Evolutionary conservation across 2,888 invertebrate species (phyloP).

Genomic region (Zaprionus bogoriensis): DNA sequence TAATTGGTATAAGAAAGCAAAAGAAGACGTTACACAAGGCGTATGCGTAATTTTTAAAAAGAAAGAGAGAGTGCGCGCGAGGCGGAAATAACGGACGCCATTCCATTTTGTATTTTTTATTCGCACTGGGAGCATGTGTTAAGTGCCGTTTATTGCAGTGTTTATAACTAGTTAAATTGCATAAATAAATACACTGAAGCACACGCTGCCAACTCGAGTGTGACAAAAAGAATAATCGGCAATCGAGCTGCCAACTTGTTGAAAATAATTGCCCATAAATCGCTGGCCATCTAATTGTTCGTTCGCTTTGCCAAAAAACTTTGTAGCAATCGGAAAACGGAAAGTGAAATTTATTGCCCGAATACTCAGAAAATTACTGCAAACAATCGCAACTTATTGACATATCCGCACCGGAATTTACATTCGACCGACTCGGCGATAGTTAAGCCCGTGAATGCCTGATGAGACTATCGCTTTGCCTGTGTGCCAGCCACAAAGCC

Average conservation of each 20-base stretch:
- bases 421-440: not conserved
- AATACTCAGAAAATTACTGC: not conserved
- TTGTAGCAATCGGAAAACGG: not conserved
- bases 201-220: conserved; percentile 35
- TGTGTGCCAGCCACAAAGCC: conserved; percentile 6
- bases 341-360: conserved; percentile 6
- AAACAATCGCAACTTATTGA: not conserved
- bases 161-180: conserved; percentile 23
- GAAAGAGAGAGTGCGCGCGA: no score
- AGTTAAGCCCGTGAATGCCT: not conserved
- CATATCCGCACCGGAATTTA: not conserved
- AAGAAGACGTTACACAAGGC: not conserved
- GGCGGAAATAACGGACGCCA: no score
- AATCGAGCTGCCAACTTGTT: conserved; percentile 29
- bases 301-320: conserved; percentile 8
- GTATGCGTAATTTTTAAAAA: not conserved
- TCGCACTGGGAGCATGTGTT: conserved; percentile 14
- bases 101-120: not conserved
- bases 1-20: not conserved
- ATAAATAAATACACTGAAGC: conserved; percentile 19
- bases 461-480: conserved; percentile 2
- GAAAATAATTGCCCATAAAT: conserved; percentile 26
- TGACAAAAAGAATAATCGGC: conserved; percentile 33
- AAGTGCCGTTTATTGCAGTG: conserved; percentile 13
- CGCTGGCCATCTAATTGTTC: conserved; percentile 12